These are phyloP conservation scores for Dinomys branickii DNA, from an alignment of 2,113 vertebrate genomes.

Conservation along the genomic window DNA sequence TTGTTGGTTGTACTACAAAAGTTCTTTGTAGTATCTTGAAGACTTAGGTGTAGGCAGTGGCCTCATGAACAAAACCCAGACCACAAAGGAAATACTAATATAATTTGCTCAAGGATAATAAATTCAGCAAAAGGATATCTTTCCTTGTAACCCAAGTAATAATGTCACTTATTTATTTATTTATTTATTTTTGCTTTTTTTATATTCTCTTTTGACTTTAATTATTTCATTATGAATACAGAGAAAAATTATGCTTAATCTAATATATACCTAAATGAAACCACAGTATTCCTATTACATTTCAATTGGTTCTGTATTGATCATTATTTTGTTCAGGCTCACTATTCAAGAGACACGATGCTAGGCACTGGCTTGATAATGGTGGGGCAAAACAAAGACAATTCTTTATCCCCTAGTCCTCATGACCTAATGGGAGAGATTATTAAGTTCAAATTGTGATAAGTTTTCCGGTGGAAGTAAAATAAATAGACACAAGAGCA, in stretches of 20 bases:
- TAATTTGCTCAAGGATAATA: background rate
- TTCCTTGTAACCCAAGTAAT: background rate
- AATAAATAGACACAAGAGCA: background rate
- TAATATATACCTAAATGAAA: background rate
- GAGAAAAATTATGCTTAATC: background rate
- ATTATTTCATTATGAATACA: background rate
- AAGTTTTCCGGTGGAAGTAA: background rate
- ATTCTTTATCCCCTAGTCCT: background rate
- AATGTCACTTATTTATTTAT: background rate
- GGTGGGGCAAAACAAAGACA: background rate
- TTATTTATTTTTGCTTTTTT: conserved; percentile 29
- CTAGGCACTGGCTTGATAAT: background rate
- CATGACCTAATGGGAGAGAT: background rate
- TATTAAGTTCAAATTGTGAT: background rate
- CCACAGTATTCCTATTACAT: background rate
- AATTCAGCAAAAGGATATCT: background rate
- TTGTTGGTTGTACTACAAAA: background rate
- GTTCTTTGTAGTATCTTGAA: background rate
- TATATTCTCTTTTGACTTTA: background rate
- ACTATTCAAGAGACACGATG: background rate
- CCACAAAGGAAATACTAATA: background rate
- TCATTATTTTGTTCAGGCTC: background rate
- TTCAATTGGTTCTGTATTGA: background rate
- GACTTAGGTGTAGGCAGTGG: background rate
- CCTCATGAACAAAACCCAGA: background rate